A percentile compares a stretch with the other conserved stretches of the same genome.
These are phyloP conservation scores for Columba janthina DNA, from an alignment of 2,113 vertebrate species.

Conservation along the genomic window DNA sequence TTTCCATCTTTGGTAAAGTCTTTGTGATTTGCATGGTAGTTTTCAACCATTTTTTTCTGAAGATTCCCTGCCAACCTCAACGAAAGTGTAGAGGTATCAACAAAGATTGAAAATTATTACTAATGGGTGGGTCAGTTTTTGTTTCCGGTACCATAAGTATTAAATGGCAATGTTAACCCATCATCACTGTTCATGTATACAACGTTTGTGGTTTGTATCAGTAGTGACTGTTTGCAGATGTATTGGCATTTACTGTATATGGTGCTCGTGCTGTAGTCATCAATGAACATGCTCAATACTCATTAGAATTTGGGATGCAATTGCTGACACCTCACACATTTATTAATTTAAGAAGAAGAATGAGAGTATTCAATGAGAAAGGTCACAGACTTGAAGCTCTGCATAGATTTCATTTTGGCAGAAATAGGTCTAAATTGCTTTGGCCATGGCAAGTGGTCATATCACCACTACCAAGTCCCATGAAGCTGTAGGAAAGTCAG, in stretches of 20 bases:
- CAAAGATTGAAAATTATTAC: not conserved
- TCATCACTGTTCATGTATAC: not conserved
- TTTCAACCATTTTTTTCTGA: not conserved
- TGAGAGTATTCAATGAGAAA: not conserved
- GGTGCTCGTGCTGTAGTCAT: not conserved
- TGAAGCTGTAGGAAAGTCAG: not conserved
- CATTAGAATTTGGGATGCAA: not conserved
- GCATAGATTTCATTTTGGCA: not conserved
- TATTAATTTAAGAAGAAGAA: not conserved
- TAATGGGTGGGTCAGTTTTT: not conserved
- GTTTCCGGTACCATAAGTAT: not conserved
- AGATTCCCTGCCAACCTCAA: fast-evolving
- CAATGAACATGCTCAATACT: not conserved
- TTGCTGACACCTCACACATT: fast-evolving
- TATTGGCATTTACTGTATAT: not conserved
- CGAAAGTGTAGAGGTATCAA: not conserved
- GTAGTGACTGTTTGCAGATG: not conserved
- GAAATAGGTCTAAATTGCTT: not conserved
- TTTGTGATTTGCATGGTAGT: not conserved
- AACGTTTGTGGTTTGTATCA: not conserved
- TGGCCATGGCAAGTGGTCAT: not conserved
- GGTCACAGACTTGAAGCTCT: not conserved
- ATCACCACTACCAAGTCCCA: not conserved
- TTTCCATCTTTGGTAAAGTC: not conserved
- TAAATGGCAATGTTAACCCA: not conserved